Evolutionary conservation across 1,140 invertebrate genomes (phyloP), one percentile per base, ranked within the genome.

Genomic region (Centruroides vittatus): DNA sequence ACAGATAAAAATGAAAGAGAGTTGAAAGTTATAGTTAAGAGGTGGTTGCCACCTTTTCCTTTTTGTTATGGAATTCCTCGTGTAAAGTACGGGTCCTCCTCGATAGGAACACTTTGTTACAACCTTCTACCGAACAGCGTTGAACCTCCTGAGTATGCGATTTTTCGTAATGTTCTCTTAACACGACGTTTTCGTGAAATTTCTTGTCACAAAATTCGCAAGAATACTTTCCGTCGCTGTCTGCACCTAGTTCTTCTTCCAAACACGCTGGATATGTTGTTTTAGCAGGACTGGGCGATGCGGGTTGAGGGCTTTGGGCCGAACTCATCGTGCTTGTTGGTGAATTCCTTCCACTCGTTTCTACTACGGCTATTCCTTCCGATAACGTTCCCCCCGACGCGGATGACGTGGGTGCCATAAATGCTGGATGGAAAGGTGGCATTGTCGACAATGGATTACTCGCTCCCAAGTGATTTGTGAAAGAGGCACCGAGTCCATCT

Each of bases 121-220:
- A 64, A 7, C 60, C 60, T 36, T 61, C 59, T 46, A 23, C 57
- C 8, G 61, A 58, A 59, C 63, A 67, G 9, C 59, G 53, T 4
- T 59, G 35, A 3, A 67, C 55, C 57, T 72, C 69, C 50, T 70
- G 67, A 11, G 70, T 71, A 70, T 91, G 87, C 48, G 78, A 69
- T 50, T 76, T 78, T 67, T 83, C 80, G 73, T 78, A 81, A 76
- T 87, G 85, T 64, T 82, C 78, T 68, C 84, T 84, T 56, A 86
- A 73, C 13, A 78, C 76, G 3, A 75, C 67, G 23, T 79, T 74
- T 66, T 83, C 82, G 51, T 76, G 75, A 68, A 84, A 82, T 56
- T 75, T 72, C 59, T 80, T 79, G 65, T 79, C 75, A 68, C 84
- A 86, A 61, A 84, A 79, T 57, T 81, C 76, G 69, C 84, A 86